Evolutionary conservation across 2,888 invertebrate genomes (phyloP).

Genomic region (Scaeva pyrastri): DNA sequence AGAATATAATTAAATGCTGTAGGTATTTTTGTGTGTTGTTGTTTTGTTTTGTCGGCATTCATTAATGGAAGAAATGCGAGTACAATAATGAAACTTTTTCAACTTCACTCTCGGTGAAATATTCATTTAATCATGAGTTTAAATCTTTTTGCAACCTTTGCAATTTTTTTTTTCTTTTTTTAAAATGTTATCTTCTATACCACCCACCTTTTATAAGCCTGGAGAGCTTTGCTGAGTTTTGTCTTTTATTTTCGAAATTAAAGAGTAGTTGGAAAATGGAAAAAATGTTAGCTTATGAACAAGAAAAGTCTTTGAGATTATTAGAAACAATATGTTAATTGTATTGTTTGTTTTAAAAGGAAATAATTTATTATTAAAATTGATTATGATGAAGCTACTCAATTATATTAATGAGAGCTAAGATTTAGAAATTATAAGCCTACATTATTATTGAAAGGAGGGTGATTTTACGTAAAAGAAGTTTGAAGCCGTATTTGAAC

Average conservation of each 20-base stretch:
- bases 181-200: constrained; percentile 31
- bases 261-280: neutral
- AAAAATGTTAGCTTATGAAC: neutral
- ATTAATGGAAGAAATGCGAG: neutral
- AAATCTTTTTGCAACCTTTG: constrained; percentile 51
- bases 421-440: too few species aligned
- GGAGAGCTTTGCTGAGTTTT: constrained; percentile 30
- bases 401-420: too few species aligned
- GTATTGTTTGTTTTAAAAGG: neutral
- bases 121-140: constrained; percentile 43
- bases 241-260: neutral
- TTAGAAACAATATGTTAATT: neutral
- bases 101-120: constrained; percentile 47
- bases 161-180: constrained; percentile 27
- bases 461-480: too few species aligned
- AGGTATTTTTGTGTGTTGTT: neutral
- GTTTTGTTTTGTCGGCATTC: neutral
- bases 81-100: constrained; percentile 19
- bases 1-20: constrained; percentile 53
- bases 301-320: neutral
- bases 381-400: too few species aligned
- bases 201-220: constrained; percentile 13
- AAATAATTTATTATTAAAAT: neutral
- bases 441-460: too few species aligned
- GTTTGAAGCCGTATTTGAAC: too few species aligned